Evolutionary conservation across 2,113 vertebrate genomes (phyloP).

Genomic region (Otocyon megalotis): DNA sequence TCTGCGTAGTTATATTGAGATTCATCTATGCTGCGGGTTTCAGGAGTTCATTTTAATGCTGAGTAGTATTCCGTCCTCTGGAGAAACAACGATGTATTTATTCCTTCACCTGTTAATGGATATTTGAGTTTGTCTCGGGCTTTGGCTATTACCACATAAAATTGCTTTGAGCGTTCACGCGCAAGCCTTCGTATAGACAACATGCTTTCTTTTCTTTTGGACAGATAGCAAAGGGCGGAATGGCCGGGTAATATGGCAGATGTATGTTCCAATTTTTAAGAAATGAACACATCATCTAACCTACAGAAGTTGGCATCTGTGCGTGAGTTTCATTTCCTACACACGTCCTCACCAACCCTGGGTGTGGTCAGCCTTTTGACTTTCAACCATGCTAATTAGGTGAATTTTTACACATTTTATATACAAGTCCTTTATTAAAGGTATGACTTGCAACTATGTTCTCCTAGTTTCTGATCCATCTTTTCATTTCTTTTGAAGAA

Average conservation of each 20-base stretch:
- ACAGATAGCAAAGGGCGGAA: neutral
- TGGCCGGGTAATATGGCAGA: neutral
- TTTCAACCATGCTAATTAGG: neutral
- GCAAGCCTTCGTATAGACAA: neutral
- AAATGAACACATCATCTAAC: neutral
- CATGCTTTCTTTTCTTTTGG: neutral
- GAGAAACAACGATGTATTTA: neutral
- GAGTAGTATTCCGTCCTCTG: neutral
- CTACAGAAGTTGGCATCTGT: neutral
- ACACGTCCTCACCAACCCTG: neutral
- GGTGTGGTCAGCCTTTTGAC: neutral
- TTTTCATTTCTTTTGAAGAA: neutral
- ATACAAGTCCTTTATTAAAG: neutral
- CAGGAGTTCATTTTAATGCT: neutral
- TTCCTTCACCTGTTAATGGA: neutral
- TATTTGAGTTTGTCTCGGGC: neutral
- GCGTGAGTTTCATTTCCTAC: neutral
- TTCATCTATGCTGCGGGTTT: neutral
- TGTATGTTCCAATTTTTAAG: neutral
- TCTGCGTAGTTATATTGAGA: neutral
- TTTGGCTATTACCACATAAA: neutral
- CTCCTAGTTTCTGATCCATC: neutral
- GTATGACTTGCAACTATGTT: neutral
- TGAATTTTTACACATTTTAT: neutral
- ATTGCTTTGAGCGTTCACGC: neutral